Percentiles rank a stretch among this genome's conserved stretches.
These are phyloP conservation scores for Ptilorrhoa leucosticta DNA, from an alignment of 2,113 vertebrate genomes.

Conservation along the genomic window DNA sequence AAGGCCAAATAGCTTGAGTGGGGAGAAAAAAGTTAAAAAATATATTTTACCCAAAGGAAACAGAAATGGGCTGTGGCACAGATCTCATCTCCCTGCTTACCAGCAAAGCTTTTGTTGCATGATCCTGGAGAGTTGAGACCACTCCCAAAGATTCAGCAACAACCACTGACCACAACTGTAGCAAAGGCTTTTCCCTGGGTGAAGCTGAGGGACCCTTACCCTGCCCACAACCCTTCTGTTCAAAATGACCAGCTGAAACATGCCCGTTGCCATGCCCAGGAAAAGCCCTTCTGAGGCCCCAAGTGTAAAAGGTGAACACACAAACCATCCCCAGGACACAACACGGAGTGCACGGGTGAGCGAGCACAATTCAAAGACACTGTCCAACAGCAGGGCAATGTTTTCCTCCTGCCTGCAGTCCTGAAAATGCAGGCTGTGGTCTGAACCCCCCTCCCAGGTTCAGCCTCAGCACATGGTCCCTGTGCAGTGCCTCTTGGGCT, in stretches of 20 bases:
- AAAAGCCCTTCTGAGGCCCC: background rate
- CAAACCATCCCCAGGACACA: background rate
- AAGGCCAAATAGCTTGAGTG: background rate
- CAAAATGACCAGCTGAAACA: background rate
- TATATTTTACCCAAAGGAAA: background rate
- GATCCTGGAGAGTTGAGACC: background rate
- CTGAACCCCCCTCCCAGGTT: background rate
- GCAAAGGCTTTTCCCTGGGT: background rate
- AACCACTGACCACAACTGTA: rapidly evolving
- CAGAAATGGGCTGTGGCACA: background rate
- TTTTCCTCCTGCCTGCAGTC: background rate
- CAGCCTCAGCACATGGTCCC: background rate
- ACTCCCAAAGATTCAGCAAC: background rate
- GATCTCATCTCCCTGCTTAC: background rate
- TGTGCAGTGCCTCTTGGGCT: background rate
- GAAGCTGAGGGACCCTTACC: background rate
- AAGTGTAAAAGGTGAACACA: background rate
- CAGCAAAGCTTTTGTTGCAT: background rate
- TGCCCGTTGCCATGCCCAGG: background rate
- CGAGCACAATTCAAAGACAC: background rate
- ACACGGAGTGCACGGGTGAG: background rate
- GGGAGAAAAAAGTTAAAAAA: background rate
- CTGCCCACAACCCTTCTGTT: background rate
- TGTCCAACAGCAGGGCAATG: background rate
- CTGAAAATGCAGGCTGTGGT: background rate